phyloP scores from a whole-genome alignment of 2,888 invertebrate genomes.

The Aproaerema taeniolella region DNA sequence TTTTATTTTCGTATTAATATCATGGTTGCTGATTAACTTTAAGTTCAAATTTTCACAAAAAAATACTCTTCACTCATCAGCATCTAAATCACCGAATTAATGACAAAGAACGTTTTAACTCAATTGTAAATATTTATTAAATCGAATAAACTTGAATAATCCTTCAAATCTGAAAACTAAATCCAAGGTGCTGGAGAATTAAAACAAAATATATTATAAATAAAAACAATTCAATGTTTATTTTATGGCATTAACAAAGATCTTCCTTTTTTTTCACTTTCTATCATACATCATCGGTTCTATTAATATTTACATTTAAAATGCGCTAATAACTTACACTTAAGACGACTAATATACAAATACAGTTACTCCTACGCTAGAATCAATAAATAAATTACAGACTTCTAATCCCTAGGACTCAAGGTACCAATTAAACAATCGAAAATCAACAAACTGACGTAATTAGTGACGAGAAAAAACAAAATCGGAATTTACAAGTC shows the following conservation, averaged over 20 bases:
- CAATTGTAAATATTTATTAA: too few species aligned
- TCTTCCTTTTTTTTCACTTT: conserved; percentile 44
- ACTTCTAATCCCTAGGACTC: conserved; percentile 28
- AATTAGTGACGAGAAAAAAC: conserved; percentile 36
- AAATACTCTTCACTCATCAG: too few species aligned
- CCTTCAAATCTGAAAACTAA: not conserved
- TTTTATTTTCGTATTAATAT: too few species aligned
- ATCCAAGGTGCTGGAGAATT: conserved; percentile 14
- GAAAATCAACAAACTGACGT: conserved; percentile 52
- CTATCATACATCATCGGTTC: conserved; percentile 73
- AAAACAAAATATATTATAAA: conserved; percentile 47
- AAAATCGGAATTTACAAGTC: conserved; percentile 32
- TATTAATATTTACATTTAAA: conserved; percentile 62
- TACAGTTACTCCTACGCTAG: conserved; percentile 46
- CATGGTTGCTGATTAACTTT: too few species aligned
- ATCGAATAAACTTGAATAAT: not conserved
- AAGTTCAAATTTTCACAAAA: too few species aligned
- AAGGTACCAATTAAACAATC: conserved; percentile 36
- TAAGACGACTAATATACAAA: conserved; percentile 54
- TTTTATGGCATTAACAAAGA: conserved; percentile 72
- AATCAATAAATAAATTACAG: conserved; percentile 66
- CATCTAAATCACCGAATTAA: too few species aligned
- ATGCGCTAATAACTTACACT: conserved; percentile 52
- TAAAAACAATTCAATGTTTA: conserved; percentile 72
- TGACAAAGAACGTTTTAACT: too few species aligned